Conservation (phyloP, 2,797 vertebrate genomes). For the Hapalemur alaotrensis region DNA sequence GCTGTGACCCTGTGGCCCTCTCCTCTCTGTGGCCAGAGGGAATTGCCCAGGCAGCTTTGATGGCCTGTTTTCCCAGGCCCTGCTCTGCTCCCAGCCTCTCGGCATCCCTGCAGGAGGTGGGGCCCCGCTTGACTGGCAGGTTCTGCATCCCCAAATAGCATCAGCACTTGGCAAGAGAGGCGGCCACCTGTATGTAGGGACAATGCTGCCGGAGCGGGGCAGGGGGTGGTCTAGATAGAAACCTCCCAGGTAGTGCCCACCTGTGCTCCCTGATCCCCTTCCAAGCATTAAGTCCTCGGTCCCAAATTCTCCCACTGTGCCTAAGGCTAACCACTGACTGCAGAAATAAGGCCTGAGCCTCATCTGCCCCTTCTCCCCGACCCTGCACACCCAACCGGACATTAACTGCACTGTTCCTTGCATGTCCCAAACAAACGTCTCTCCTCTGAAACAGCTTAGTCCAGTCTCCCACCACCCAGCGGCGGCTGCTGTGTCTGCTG, state of each 20-base stretch:
- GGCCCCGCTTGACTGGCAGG: background rate
- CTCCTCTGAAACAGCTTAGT: background rate
- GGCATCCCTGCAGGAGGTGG: background rate
- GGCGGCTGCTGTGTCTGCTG: background rate
- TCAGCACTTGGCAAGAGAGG: background rate
- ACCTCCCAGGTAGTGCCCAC: background rate
- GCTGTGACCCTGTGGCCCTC: constrained; percentile 41
- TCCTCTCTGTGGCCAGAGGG: background rate
- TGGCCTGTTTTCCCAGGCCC: constrained; percentile 72
- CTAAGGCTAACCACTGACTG: background rate
- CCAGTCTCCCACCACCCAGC: background rate
- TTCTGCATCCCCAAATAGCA: constrained; percentile 23
- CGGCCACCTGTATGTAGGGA: background rate
- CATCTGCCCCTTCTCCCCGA: background rate
- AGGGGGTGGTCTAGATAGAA: background rate
- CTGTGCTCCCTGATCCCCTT: background rate
- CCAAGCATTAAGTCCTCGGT: background rate
- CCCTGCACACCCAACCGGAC: background rate
- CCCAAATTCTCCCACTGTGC: background rate
- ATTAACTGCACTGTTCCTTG: background rate
- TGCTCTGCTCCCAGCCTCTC: constrained; percentile 17
- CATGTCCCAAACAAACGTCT: background rate
- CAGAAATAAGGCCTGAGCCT: background rate
- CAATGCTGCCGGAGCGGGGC: background rate
- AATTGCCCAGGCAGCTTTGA: constrained; percentile 64